These are phyloP conservation scores for Hapalemur alaotrensis DNA, from an alignment of 2,797 vertebrate genomes.

Conservation along the genomic window DNA sequence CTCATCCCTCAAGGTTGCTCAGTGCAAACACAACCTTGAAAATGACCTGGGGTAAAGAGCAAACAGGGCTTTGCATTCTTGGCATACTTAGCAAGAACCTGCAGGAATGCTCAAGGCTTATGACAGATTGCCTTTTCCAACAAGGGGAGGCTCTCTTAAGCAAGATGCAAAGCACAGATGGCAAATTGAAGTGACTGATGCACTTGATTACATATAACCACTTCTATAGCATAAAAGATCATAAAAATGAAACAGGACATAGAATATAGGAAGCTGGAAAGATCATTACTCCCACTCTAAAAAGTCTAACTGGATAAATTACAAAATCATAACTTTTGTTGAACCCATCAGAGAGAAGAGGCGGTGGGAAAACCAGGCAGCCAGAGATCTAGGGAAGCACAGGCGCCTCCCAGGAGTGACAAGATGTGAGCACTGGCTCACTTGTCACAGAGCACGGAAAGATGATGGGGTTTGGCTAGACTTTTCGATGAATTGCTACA, in stretches of 20 bases:
- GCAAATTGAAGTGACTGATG: background rate
- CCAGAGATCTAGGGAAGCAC: background rate
- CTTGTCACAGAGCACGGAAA: background rate
- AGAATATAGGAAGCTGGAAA: background rate
- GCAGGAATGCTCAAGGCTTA: background rate
- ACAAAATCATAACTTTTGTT: background rate
- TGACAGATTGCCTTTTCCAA: background rate
- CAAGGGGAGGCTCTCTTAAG: background rate
- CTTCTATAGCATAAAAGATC: background rate
- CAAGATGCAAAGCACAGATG: background rate
- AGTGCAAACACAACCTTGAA: background rate
- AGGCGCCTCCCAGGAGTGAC: background rate
- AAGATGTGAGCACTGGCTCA: background rate
- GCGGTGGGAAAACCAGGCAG: background rate
- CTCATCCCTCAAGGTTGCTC: background rate
- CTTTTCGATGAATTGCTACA: background rate
- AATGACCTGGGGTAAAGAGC: background rate
- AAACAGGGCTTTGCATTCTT: background rate
- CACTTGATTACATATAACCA: background rate
- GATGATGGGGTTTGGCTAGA: background rate
- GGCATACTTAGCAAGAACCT: background rate
- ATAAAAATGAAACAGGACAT: background rate
- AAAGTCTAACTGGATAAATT: background rate
- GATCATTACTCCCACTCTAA: background rate
- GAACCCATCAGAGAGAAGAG: background rate